These are phyloP conservation scores for Euplexia lucipara DNA, from an alignment of 2,888 invertebrate genomes.

Conservation along the genomic window DNA sequence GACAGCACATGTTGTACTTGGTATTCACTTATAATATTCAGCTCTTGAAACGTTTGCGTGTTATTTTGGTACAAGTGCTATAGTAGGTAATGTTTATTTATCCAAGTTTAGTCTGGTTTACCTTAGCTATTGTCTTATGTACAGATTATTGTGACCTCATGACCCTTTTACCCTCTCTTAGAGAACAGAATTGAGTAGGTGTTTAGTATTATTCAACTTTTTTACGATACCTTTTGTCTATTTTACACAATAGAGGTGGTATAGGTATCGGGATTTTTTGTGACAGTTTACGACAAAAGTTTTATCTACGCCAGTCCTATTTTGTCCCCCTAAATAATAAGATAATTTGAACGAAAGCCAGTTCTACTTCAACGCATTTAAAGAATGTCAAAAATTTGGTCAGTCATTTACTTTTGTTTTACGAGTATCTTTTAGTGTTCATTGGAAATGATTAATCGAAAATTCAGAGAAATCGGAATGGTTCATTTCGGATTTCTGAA, in stretches of 20 bases:
- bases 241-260: conserved; percentile 13
- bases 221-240: conserved; percentile 28
- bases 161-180: neutral
- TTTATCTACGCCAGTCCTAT: conserved; percentile 6
- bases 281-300: conserved; percentile 6
- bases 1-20: conserved; percentile 50
- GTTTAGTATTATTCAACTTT: conserved; percentile 9
- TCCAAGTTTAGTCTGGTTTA: conserved; percentile 2
- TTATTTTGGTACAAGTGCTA: conserved; percentile 12
- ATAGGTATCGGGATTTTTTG: conserved; percentile 10
- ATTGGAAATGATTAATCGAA: neutral
- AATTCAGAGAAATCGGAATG: neutral
- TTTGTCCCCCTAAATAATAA: conserved; percentile 6
- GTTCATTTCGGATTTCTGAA: neutral
- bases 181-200: neutral
- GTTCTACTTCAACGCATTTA: conserved; percentile 14
- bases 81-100: conserved; percentile 31
- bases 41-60: conserved; percentile 16
- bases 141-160: conserved; percentile 16
- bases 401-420: too few relatives aligned
- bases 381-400: too few relatives aligned
- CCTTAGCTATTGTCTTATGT: conserved; percentile 8
- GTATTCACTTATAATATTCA: conserved; percentile 43
- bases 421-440: conserved; percentile 8
- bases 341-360: conserved; percentile 7